Percentiles rank a stretch among this genome's conserved stretches.
These are phyloP conservation scores for Metridium senile DNA, from an alignment of 92 coral and sea anemone genomes.

Conservation along the genomic window DNA sequence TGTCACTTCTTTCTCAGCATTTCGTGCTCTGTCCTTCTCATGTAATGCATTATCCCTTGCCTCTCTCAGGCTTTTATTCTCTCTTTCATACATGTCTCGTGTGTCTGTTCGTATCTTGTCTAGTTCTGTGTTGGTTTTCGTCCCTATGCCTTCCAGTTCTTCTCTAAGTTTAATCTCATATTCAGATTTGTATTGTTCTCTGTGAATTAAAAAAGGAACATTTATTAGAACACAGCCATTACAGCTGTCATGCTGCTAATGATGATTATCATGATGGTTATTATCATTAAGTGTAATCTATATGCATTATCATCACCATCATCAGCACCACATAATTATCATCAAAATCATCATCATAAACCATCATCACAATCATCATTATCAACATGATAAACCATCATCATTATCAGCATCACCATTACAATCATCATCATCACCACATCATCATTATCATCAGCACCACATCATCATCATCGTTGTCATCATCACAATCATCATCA, in stretches of 20 bases:
- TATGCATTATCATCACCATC: too few species aligned
- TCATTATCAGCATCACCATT: too few species aligned
- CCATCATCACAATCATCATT: too few species aligned
- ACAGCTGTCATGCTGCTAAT: neutral
- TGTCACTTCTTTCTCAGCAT: slow-evolving; percentile 71
- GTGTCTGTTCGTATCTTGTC: slow-evolving; percentile 83
- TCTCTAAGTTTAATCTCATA: slow-evolving; percentile 86
- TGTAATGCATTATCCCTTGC: slow-evolving; percentile 84
- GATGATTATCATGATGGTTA: too few species aligned
- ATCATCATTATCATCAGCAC: too few species aligned
- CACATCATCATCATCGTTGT: too few species aligned
- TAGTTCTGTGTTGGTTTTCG: slow-evolving; percentile 78
- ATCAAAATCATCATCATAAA: too few species aligned
- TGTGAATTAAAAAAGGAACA: slow-evolving; percentile 11
- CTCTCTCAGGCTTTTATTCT: slow-evolving; percentile 81
- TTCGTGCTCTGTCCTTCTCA: slow-evolving; percentile 82
- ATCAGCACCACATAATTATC: too few species aligned
- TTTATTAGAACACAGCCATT: neutral
- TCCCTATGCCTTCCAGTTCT: slow-evolving; percentile 82
- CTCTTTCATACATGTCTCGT: slow-evolving; percentile 94
- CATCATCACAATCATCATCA: too few species aligned
- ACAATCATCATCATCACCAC: too few species aligned
- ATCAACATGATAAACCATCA: too few species aligned
- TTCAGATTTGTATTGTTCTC: slow-evolving; percentile 96
- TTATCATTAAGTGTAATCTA: neutral